Conservation (phyloP, 2,888 invertebrate genomes). For the Pedicia rivosa region DNA sequence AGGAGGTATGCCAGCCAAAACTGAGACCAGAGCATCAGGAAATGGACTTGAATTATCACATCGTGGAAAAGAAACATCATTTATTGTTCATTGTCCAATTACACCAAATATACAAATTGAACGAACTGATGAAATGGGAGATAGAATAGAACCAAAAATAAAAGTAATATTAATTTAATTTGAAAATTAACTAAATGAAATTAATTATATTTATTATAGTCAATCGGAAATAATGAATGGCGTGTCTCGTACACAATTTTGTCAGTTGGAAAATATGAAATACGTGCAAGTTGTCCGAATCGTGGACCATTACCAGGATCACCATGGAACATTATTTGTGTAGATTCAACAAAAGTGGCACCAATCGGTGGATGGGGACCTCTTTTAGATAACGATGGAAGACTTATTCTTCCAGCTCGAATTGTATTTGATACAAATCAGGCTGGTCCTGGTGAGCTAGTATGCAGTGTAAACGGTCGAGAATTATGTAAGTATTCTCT, state of each 20-base stretch:
- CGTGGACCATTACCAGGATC: slow-evolving; percentile 53
- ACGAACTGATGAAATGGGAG: slow-evolving; percentile 26
- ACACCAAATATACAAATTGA: slow-evolving; percentile 47
- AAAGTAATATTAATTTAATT: slow-evolving; percentile 16
- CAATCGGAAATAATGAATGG: slow-evolving; percentile 60
- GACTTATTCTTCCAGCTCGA: slow-evolving; percentile 57
- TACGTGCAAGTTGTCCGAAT: slow-evolving; percentile 53
- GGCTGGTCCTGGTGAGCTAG: slow-evolving; percentile 75
- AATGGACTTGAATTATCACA: slow-evolving; percentile 51
- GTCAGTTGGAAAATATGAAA: slow-evolving; percentile 83
- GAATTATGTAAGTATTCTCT: slow-evolving; percentile 35
- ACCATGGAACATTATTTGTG: slow-evolving; percentile 55
- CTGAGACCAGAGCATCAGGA: slow-evolving; percentile 43
- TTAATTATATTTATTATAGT: slow-evolving; percentile 12
- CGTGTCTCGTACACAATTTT: slow-evolving; percentile 80
- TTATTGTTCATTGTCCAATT: slow-evolving; percentile 39
- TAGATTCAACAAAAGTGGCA: slow-evolving; percentile 26
- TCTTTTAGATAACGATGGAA: slow-evolving; percentile 54
- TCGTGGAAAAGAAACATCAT: slow-evolving; percentile 53
- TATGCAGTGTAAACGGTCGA: slow-evolving; percentile 46
- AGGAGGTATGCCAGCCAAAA: slow-evolving; percentile 26
- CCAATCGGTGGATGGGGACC: slow-evolving; percentile 78
- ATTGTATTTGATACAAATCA: slow-evolving; percentile 76
- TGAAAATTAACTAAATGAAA: not conserved
- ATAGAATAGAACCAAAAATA: slow-evolving; percentile 30